Evolutionary conservation across 2,797 vertebrate species (phyloP).

Genomic region (Acipenser transmontanus): DNA sequence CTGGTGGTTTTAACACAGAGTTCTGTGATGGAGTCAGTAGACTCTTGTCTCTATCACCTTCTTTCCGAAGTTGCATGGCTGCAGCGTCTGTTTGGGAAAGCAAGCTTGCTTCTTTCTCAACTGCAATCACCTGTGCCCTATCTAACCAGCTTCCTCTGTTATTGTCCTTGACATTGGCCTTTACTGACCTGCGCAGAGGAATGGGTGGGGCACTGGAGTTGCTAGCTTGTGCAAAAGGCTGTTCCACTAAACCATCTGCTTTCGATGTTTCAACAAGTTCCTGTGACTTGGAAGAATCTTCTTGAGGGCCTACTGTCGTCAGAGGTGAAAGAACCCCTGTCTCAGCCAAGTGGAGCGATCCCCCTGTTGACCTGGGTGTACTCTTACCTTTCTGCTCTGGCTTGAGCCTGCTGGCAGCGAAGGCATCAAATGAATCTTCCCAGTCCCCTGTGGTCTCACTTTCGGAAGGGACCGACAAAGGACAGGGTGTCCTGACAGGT

Average conservation of each 20-base stretch:
- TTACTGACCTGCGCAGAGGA: background rate
- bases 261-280: too few relatives aligned
- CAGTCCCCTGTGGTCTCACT: slow-evolving; percentile 43
- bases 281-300: too few relatives aligned
- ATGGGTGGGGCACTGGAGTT: background rate
- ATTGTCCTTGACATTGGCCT: background rate
- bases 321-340: too few relatives aligned
- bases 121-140: background rate
- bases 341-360: too few relatives aligned
- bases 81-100: background rate
- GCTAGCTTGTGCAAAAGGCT: background rate
- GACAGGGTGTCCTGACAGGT: background rate
- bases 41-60: background rate
- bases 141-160: background rate
- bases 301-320: too few relatives aligned
- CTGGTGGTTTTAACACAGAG: too few relatives aligned
- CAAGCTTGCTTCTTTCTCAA: background rate
- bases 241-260: too few relatives aligned
- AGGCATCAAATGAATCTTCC: slow-evolving; percentile 77
- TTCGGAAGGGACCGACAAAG: slow-evolving; percentile 39
- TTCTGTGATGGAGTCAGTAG: too few relatives aligned
- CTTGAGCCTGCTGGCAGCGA: slow-evolving; percentile 73
- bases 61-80: background rate
- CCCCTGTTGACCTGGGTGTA: background rate
- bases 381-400: slow-evolving; percentile 38